Base-by-base conservation (phyloP, 1,140 invertebrate species). In the Paramacrobiotus metropolitanus region DNA sequence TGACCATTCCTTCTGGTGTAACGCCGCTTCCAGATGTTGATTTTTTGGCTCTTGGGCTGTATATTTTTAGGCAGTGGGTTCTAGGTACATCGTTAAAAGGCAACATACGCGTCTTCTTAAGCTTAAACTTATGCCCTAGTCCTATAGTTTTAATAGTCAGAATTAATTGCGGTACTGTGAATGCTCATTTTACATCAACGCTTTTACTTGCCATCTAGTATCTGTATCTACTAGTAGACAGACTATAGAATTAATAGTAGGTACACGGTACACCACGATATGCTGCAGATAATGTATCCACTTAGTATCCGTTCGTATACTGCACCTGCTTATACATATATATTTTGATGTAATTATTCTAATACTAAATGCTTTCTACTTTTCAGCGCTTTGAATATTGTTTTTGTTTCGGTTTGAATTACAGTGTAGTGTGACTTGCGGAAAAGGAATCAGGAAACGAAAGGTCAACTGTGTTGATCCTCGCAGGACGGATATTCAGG, bases 391-490 rank as follows among this genome's bases (percentile, higher is more conserved):
- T 9, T 40, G 9, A 40, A 9, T n/a, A n/a, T n/a, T n/a, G 34
- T 40, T n/a, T 40, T 40, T 15, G n/a, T 40, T n/a, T 40, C 18
- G 60, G 28, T 60, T 62, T 18, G 29, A 20, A 4, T 63, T n/a
- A 30, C 31, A 64, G 48, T 64, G 63, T 64, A 44, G 31, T 21
- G 31, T 30, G 21, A 21, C 62, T 1, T 64, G 63, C 60, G 63
- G 70, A 1, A 29, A 63, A 21, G 65, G 66, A 29, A 63, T 65
- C 0, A 65, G 66, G 44, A 62, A 63, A 21, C 64, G 71, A 30
- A 66, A 69, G 60, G 69, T 72, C n/a, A 61, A 70, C 2, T 72
- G 71, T 63, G 67, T 72, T 29, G 72, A 70, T 62, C 67, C 67
- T 30, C 62, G 68, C 4, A 68, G 66, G 1, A 62, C 62, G 2